Evolutionary conservation across 2,888 invertebrate species (phyloP).

Genomic region (Caradrina clavipalpis): DNA sequence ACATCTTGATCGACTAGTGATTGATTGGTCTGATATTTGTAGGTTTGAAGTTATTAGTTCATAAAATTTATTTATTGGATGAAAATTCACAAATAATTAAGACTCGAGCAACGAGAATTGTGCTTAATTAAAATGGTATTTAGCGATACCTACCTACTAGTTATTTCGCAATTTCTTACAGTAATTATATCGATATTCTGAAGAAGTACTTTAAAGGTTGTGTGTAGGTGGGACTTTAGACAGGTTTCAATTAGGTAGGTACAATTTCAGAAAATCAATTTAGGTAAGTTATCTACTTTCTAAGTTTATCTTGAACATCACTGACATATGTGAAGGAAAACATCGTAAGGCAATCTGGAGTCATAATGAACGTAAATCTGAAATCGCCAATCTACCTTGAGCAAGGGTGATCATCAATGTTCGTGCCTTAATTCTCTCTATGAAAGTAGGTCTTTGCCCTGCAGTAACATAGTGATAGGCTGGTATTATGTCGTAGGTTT

Average conservation of each 20-base stretch:
- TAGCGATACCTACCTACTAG: neutral
- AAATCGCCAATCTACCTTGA: too few relatives aligned
- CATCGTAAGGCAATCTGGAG: too few relatives aligned
- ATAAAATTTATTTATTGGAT: constrained; percentile 18
- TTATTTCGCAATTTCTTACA: neutral
- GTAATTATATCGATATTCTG: constrained; percentile 2
- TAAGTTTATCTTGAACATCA: too few relatives aligned
- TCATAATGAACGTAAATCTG: too few relatives aligned
- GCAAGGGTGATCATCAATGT: too few relatives aligned
- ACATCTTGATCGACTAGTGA: constrained; percentile 13
- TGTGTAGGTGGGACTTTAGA: neutral
- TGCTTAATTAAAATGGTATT: constrained; percentile 3
- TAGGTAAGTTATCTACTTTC: neutral
- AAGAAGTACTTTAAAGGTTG: constrained; percentile 6
- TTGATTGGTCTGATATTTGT: constrained; percentile 9
- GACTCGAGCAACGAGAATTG: constrained; percentile 5
- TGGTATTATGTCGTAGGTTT: too few relatives aligned
- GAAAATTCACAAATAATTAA: constrained; percentile 1
- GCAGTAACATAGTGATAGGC: too few relatives aligned
- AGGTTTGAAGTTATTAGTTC: constrained; percentile 2
- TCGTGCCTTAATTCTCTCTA: too few relatives aligned
- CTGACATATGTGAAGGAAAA: too few relatives aligned
- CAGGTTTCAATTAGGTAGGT: neutral
- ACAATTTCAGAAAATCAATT: neutral
- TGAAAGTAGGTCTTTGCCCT: too few relatives aligned